A percentile compares a stretch with the other conserved stretches of the same genome.
Evolutionary conservation across 2,113 vertebrate species (phyloP).

Genomic region (Oxygymnocypris stewartii): DNA sequence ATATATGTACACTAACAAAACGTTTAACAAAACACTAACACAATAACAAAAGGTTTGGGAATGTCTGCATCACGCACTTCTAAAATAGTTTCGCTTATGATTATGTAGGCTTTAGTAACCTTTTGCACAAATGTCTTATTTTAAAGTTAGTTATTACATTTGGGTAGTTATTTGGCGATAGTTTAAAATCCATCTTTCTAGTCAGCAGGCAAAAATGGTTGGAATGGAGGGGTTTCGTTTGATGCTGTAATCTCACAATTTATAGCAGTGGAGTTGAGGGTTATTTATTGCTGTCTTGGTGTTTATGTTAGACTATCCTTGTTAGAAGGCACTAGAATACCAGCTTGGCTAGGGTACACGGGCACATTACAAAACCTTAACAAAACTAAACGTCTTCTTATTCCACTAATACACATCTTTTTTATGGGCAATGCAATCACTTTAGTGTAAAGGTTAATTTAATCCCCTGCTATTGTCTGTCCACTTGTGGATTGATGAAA

Average conservation of each 20-base stretch:
- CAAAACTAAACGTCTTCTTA: constrained; percentile 60
- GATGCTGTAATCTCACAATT: constrained; percentile 53
- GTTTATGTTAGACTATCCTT: constrained; percentile 62
- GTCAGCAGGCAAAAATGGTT: constrained; percentile 44
- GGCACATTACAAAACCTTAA: constrained; percentile 51
- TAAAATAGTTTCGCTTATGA: background rate
- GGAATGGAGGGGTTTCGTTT: constrained; percentile 47
- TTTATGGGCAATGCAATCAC: constrained; percentile 54
- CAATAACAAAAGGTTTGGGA: background rate
- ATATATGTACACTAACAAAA: background rate
- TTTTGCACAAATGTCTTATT: background rate
- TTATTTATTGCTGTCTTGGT: constrained; percentile 73
- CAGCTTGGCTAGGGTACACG: constrained; percentile 48
- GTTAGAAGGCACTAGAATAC: constrained; percentile 59
- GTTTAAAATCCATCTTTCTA: constrained; percentile 44
- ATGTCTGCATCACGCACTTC: background rate
- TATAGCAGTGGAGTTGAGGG: constrained; percentile 66
- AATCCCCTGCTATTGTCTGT: constrained; percentile 55
- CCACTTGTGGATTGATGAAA: constrained; percentile 55
- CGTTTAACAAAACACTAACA: no score
- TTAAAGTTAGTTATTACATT: background rate
- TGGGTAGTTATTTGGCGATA: background rate
- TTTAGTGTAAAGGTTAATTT: constrained; percentile 67
- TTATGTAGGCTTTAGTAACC: background rate
- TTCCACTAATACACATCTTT: constrained; percentile 67